Conservation (phyloP, 1,140 invertebrate species). For the Nephotettix cincticeps region DNA sequence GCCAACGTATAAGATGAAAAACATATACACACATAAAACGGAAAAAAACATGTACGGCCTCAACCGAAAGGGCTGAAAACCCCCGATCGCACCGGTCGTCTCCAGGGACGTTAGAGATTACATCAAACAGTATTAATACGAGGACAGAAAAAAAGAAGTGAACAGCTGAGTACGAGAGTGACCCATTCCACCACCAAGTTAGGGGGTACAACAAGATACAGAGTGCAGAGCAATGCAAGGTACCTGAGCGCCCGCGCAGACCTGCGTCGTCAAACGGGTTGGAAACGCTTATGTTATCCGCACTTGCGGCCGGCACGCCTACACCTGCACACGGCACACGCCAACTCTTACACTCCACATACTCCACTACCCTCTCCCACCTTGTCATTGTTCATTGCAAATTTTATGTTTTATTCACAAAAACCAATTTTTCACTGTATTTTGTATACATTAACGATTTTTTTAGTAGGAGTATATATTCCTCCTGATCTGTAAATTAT, state of each 20-base stretch:
- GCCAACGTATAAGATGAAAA: background rate
- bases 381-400: too few species aligned
- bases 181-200: slow-evolving; percentile 13
- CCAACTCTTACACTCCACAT: slow-evolving; percentile 30
- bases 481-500: too few species aligned
- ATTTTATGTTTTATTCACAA: too few species aligned
- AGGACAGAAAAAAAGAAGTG: too few species aligned
- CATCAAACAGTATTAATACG: background rate
- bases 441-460: too few species aligned
- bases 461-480: too few species aligned
- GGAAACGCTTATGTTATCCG: slow-evolving; percentile 74
- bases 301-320: slow-evolving; percentile 45
- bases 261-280: slow-evolving; percentile 79
- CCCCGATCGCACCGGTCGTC: background rate
- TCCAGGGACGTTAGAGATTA: background rate
- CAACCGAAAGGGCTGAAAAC: too few species aligned
- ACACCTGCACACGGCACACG: slow-evolving; percentile 40
- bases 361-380: background rate
- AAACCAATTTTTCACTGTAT: too few species aligned
- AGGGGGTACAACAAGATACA: slow-evolving; percentile 3
- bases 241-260: slow-evolving; percentile 47
- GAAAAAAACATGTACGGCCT: too few species aligned
- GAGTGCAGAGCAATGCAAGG: slow-evolving; percentile 17
- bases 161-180: background rate
- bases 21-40: background rate